Conservation (phyloP, 2,113 vertebrate species). For the Columba janthina region DNA sequence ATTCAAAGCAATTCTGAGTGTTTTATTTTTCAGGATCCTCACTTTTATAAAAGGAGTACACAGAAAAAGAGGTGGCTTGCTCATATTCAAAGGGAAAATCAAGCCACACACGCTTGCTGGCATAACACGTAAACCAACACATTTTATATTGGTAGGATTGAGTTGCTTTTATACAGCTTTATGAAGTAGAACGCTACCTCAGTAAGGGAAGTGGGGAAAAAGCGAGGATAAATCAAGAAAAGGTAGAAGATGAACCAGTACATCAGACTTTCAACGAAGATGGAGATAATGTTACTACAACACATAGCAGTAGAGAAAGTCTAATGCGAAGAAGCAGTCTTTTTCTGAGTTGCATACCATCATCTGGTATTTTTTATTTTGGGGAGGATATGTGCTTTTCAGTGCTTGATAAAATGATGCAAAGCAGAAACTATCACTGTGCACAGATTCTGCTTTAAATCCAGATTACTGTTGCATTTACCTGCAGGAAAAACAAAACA, state of each 20-base stretch:
- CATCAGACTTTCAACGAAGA: not conserved
- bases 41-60: not conserved
- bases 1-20: not conserved
- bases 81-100: not conserved
- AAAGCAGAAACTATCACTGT: not conserved
- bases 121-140: not conserved
- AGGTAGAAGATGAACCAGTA: not conserved
- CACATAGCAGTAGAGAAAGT: not conserved
- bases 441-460: not conserved
- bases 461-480: not conserved
- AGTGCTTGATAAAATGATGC: not conserved
- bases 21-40: slow-evolving; percentile 22
- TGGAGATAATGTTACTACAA: not conserved
- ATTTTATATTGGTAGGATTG: not conserved
- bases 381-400: not conserved
- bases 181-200: not conserved
- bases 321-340: not conserved
- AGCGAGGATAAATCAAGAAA: not conserved
- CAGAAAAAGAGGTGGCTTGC: not conserved
- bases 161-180: not conserved
- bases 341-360: not conserved
- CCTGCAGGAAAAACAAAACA: not conserved
- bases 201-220: not conserved
- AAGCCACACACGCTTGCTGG: not conserved
- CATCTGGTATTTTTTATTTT: not conserved